These are phyloP conservation scores for Luperina testacea DNA, from an alignment of 2,888 invertebrate species.

Conservation along the genomic window DNA sequence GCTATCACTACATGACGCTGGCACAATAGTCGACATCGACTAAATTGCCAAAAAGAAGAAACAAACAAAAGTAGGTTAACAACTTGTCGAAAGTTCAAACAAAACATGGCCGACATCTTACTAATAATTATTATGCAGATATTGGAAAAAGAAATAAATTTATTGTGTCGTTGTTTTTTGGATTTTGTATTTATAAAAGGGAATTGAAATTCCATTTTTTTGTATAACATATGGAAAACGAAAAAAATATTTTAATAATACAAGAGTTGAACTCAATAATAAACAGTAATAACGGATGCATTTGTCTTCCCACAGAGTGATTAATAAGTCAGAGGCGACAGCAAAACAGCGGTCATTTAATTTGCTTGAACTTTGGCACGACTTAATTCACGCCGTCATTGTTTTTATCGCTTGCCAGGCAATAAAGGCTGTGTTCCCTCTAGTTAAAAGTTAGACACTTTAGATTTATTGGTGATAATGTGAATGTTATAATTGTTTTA, in stretches of 20 bases:
- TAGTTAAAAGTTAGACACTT: slow-evolving; percentile 35
- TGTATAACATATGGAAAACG: neutral
- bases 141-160: neutral
- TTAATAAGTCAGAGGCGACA: slow-evolving; percentile 54
- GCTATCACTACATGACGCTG: neutral
- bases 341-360: slow-evolving; percentile 58
- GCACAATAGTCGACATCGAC: neutral
- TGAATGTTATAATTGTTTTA: slow-evolving; percentile 5
- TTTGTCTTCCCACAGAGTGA: slow-evolving; percentile 54
- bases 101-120: slow-evolving; percentile 7
- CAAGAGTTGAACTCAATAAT: slow-evolving; percentile 1
- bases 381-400: slow-evolving; percentile 61
- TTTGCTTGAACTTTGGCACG: slow-evolving; percentile 64
- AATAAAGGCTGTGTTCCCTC: slow-evolving; percentile 36
- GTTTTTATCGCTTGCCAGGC: slow-evolving; percentile 55
- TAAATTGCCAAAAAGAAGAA: neutral
- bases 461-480: slow-evolving; percentile 14
- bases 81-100: neutral
- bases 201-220: neutral
- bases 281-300: slow-evolving; percentile 50
- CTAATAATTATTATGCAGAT: neutral
- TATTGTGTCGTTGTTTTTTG: too few relatives aligned
- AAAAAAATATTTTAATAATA: neutral
- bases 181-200: neutral
- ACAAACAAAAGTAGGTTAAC: slow-evolving; percentile 29